Evolutionary conservation across 2,797 vertebrate genomes (phyloP).

Genomic region (Lithobates pipiens): DNA sequence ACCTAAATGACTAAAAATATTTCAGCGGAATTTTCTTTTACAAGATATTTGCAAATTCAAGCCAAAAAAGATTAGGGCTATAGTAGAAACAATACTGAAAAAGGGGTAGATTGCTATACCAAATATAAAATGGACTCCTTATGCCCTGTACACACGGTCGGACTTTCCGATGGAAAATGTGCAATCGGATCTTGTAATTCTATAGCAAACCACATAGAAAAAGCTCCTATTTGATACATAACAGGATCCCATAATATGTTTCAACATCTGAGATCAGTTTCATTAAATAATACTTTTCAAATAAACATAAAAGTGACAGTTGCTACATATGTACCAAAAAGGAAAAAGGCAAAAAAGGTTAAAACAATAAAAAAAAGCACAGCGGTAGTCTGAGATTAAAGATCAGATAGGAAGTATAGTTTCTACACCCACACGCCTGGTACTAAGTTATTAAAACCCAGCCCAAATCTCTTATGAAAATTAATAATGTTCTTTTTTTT

Average conservation of each 20-base stretch:
- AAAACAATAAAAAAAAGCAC: no score
- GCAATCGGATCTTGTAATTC: no score
- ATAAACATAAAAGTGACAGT: not conserved
- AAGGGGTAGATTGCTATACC: no score
- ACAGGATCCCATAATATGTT: not conserved
- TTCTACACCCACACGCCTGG: not conserved
- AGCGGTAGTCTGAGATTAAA: not conserved
- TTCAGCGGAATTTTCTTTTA: no score
- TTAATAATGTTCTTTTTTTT: conserved; percentile 19
- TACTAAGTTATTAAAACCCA: not conserved
- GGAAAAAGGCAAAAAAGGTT: not conserved
- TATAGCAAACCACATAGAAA: no score
- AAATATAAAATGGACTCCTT: no score
- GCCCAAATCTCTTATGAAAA: conserved; percentile 3
- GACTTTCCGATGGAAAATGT: no score
- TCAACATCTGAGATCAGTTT: not conserved
- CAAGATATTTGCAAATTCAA: no score
- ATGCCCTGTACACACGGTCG: no score
- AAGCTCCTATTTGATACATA: no score
- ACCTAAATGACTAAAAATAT: no score
- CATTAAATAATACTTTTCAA: not conserved
- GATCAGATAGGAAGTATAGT: not conserved
- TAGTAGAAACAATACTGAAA: not conserved
- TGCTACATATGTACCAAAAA: not conserved
- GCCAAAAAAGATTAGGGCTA: no score